phyloP scores from a whole-genome alignment of 2,888 invertebrate species.

The Andrena flavipes region DNA sequence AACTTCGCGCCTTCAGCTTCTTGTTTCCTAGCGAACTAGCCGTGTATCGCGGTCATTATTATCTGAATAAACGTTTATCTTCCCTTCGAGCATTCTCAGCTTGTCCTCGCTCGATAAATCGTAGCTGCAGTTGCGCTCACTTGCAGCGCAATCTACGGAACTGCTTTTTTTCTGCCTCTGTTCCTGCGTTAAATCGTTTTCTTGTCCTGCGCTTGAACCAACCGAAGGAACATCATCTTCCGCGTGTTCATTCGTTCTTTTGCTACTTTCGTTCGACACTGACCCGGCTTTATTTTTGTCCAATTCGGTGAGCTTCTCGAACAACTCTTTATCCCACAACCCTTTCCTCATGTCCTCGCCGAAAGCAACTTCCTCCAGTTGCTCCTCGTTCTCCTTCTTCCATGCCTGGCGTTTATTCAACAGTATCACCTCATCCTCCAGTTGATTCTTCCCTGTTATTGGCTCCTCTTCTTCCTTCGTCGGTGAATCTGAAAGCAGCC shows the following conservation, averaged over 20 bases:
- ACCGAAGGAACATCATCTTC: background rate
- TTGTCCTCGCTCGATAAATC: slow-evolving; percentile 34
- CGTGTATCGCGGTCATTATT: slow-evolving; percentile 36
- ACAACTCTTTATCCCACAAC: slow-evolving; percentile 50
- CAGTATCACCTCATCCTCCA: slow-evolving; percentile 72
- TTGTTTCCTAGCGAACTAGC: slow-evolving; percentile 8
- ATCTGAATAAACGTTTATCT: slow-evolving; percentile 66
- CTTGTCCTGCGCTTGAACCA: background rate
- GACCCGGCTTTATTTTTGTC: slow-evolving; percentile 50
- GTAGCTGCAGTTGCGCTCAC: background rate
- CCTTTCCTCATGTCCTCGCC: slow-evolving; percentile 71
- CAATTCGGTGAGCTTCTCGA: slow-evolving; percentile 62
- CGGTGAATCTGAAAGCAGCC: background rate
- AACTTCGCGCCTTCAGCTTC: slow-evolving; percentile 24
- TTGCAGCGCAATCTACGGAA: slow-evolving; percentile 1
- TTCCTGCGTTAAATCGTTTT: background rate
- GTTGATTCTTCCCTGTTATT: slow-evolving; percentile 65
- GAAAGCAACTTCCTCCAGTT: slow-evolving; percentile 76
- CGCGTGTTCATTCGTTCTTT: background rate
- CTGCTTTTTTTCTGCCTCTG: background rate
- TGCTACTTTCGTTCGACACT: background rate
- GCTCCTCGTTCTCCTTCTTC: slow-evolving; percentile 71
- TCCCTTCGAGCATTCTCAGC: slow-evolving; percentile 45
- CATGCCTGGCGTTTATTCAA: slow-evolving; percentile 76
- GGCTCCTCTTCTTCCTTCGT: slow-evolving; percentile 42